Evolutionary conservation across 2,113 vertebrate species (phyloP), one percentile per base, ranked within the genome.

Genomic region (Amblyopsis rosae): DNA sequence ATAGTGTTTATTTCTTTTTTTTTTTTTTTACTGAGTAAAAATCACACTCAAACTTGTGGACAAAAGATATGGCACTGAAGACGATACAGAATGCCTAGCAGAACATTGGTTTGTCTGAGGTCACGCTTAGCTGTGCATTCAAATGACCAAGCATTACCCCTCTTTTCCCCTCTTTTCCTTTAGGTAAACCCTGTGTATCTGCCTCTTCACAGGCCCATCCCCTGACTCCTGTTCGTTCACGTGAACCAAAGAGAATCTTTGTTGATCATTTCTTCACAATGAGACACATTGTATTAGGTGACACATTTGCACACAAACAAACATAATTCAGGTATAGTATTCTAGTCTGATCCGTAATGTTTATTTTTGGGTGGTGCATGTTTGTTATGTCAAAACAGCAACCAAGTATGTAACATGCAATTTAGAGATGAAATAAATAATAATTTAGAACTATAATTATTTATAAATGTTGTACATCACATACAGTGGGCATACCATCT

Each of bases 191-290:
- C 10, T 11, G 35, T 51, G 16, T 60, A 6, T 66, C 54, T 9
- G 1, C 59, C 45, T 57, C 49, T 46, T 65, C 53, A 35, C 56
- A 60, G 65, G 46, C 54, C 9, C 70, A 55, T 10, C 61, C 58
- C 71, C 19, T 47, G 16, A 73, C 12, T 51, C 56, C 35, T 67
- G 73, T 48, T 60, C 62, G 45, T 62, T 81, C 70, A 81, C 79
- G 85, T 64, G 77, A 79, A 76, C 64, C 67, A 73, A 67, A n/a
- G 26, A 59, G 63, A 51, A 62, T 59, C 56, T 58, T 51, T 69
- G 12, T 67, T 64, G 63, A 35, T 81, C 71, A 77, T 75, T 84
- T 72, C 74, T 73, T 84, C 67, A n/a, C 65, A 65, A 66, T 26
- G 53, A 51, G 49, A 59, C 57, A 54, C 19, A 19, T 19, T 19